These are phyloP conservation scores for Pseudococcus longispinus DNA, from an alignment of 2,888 invertebrate genomes.

Conservation along the genomic window DNA sequence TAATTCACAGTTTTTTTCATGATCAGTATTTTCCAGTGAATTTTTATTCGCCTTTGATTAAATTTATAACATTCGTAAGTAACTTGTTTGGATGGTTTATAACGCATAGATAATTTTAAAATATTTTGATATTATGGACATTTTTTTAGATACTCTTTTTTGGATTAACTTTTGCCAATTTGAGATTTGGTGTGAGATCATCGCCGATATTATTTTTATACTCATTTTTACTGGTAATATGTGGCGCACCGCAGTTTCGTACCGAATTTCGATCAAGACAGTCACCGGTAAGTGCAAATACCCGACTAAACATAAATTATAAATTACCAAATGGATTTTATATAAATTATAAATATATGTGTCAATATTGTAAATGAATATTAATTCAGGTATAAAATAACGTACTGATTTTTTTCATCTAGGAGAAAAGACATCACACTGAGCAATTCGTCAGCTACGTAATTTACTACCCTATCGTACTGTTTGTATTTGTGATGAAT, in stretches of 20 bases:
- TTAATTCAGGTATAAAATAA: too few species aligned
- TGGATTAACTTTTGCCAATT: not conserved
- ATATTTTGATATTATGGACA: not conserved
- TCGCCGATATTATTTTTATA: constrained; percentile 91
- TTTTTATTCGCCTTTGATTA: constrained; percentile 79
- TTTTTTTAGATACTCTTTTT: constrained; percentile 46
- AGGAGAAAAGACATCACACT: constrained; percentile 57
- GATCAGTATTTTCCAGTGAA: constrained; percentile 67
- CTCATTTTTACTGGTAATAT: constrained; percentile 80
- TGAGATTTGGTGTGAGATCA: constrained; percentile 81
- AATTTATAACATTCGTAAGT: constrained; percentile 84
- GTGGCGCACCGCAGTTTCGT: constrained; percentile 77
- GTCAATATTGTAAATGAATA: too few species aligned
- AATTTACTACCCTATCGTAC: constrained; percentile 77
- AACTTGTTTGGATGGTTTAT: not conserved
- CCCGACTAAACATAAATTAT: not conserved
- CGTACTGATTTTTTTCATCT: constrained; percentile 58
- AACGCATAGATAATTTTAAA: not conserved
- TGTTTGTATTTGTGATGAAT: constrained; percentile 77
- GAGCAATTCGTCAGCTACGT: constrained; percentile 75
- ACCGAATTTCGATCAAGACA: not conserved
- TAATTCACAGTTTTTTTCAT: constrained; percentile 59
- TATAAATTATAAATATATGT: too few species aligned
- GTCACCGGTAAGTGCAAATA: not conserved
- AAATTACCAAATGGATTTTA: not conserved